Evolutionary conservation across 2,797 vertebrate species (phyloP).

Genomic region (Synanceia verrucosa): DNA sequence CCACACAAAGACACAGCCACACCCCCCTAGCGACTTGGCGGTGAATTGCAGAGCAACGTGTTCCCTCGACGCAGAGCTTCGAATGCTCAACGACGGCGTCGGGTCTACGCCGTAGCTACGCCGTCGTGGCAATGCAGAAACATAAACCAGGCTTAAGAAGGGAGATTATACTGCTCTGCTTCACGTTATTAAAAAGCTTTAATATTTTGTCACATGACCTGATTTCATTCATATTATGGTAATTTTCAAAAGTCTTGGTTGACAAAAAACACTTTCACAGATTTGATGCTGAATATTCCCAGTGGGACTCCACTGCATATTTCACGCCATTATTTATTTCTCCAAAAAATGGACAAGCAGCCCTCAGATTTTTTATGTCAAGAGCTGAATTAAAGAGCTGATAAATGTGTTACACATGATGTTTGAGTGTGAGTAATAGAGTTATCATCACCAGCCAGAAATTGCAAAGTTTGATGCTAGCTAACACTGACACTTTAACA

Average conservation of each 20-base stretch:
- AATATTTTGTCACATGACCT: background rate
- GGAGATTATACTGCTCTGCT: background rate
- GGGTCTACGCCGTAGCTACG: no score
- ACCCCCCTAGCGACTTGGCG: no score
- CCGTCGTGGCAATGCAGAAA: no score
- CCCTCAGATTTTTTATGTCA: slow-evolving; percentile 14
- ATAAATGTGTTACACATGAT: slow-evolving; percentile 13
- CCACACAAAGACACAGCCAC: no score
- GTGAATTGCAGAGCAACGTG: no score
- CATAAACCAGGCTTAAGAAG: no score
- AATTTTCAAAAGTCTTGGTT: background rate
- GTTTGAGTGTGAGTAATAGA: slow-evolving; percentile 22
- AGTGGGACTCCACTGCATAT: background rate
- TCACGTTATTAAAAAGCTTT: background rate
- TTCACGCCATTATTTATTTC: slow-evolving; percentile 14
- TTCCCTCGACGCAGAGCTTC: no score
- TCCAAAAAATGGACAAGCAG: background rate
- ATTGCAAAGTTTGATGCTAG: slow-evolving; percentile 11
- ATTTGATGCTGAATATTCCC: background rate
- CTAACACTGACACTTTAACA: background rate
- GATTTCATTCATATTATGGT: background rate
- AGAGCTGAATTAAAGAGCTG: background rate
- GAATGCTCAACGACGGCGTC: no score
- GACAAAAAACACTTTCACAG: background rate
- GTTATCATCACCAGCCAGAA: slow-evolving; percentile 20